These are phyloP conservation scores for Hirundo rustica DNA, from an alignment of 2,797 vertebrate genomes.

Conservation along the genomic window DNA sequence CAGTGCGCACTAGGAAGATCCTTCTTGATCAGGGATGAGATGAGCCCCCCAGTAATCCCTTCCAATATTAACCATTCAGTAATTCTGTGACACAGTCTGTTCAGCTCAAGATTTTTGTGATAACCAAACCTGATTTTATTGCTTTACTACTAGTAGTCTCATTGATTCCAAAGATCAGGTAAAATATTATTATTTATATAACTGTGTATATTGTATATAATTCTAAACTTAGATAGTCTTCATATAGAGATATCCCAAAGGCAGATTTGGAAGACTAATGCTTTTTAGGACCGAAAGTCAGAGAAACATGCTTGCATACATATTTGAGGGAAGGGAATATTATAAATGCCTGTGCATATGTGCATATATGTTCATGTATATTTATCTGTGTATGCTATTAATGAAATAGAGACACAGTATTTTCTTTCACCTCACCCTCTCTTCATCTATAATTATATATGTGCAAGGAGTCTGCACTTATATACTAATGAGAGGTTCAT, in stretches of 20 bases:
- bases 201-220: neutral
- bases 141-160: neutral
- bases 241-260: neutral
- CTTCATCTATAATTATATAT: neutral
- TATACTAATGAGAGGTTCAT: neutral
- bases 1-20: neutral
- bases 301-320: rapidly evolving
- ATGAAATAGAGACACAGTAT: neutral
- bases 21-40: neutral
- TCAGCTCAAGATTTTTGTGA: neutral
- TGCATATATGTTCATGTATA: too few species aligned
- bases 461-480: neutral
- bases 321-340: neutral
- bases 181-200: neutral
- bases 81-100: neutral
- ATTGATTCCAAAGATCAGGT: neutral
- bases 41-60: neutral
- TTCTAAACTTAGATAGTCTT: neutral
- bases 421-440: neutral
- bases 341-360: neutral
- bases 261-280: neutral
- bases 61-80: neutral
- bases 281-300: neutral
- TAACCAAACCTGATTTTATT: neutral
- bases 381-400: neutral